A percentile compares a stretch with the other conserved stretches of the same genome.
phyloP scores from a whole-genome alignment of 2,113 vertebrate species.

The Fregetta grallaria region DNA sequence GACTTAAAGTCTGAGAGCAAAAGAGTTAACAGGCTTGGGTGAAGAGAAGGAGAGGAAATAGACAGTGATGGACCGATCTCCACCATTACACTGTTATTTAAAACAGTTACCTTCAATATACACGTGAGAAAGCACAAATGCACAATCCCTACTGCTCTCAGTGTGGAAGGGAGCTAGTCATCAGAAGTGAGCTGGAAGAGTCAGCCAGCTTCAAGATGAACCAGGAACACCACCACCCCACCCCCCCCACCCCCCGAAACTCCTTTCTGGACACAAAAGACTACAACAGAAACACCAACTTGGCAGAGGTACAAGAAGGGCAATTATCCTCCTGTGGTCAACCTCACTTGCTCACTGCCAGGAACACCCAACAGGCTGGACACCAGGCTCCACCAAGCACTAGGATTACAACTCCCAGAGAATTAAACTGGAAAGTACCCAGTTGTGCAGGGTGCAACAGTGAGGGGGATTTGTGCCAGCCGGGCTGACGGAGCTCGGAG shows the following conservation, averaged over 20 bases:
- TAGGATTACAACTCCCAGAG: fast-evolving
- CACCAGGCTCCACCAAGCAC: not conserved
- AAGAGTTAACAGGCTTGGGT: not conserved
- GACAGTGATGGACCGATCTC: not conserved
- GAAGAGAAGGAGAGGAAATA: not conserved
- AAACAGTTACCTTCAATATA: not conserved
- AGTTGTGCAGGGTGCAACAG: not conserved
- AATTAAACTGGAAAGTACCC: not conserved
- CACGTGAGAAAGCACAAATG: not conserved
- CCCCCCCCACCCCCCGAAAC: not conserved
- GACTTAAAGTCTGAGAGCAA: not conserved
- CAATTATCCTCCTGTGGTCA: not conserved
- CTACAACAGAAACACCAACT: not conserved
- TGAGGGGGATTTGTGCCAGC: not conserved
- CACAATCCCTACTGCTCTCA: not conserved
- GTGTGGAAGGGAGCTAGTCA: not conserved
- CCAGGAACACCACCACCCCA: no score
- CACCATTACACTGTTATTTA: not conserved
- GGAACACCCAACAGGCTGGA: not conserved
- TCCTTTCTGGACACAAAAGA: not conserved
- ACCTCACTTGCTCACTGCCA: fast-evolving
- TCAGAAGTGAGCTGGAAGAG: not conserved
- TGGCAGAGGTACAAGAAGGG: not conserved
- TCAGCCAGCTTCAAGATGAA: not conserved
- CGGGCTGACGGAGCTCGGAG: not conserved